phyloP scores from a whole-genome alignment of 2,113 vertebrate species.

The Cervus canadensis region DNA sequence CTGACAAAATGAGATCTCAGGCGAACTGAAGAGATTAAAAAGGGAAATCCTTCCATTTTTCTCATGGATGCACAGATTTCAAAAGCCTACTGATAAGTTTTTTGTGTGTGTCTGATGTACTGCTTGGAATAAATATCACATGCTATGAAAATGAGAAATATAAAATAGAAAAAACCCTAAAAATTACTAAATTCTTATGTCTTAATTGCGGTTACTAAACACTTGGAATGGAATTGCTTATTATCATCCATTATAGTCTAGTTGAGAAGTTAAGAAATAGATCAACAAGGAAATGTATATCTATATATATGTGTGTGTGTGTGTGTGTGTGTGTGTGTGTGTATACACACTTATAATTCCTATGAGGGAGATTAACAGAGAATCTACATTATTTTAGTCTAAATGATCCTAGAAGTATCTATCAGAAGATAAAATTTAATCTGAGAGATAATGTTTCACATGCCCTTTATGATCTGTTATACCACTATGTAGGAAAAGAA shows the following conservation, averaged over 20 bases:
- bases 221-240: neutral
- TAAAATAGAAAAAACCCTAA: neutral
- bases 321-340: neutral
- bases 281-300: neutral
- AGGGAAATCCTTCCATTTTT: neutral
- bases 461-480: neutral
- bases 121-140: constrained; percentile 18
- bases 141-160: neutral
- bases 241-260: constrained; percentile 9
- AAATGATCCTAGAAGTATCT: neutral
- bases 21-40: constrained; percentile 19
- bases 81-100: neutral
- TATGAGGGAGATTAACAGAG: neutral
- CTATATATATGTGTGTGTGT: neutral
- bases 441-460: neutral
- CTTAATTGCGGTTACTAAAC: neutral
- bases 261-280: neutral
- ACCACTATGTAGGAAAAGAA: neutral
- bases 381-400: neutral
- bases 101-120: neutral
- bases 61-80: neutral
- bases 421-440: constrained; percentile 35
- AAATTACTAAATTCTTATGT: constrained; percentile 11
- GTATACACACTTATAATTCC: neutral
- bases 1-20: neutral